phyloP scores from a whole-genome alignment of 2,797 vertebrate genomes.

The Pelobates cultripes region DNA sequence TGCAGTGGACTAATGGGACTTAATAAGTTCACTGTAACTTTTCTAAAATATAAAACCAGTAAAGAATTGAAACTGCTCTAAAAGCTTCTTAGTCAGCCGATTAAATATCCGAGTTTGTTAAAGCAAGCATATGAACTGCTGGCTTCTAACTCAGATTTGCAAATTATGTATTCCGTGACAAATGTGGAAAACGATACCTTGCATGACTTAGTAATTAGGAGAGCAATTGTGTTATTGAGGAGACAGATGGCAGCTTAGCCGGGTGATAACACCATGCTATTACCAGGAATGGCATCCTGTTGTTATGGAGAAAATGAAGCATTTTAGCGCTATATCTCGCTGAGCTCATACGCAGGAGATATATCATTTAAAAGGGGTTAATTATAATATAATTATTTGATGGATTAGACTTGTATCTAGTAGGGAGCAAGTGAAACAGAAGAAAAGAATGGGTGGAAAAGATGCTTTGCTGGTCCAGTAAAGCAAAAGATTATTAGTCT shows the following conservation, averaged over 20 bases:
- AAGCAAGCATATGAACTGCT: not conserved
- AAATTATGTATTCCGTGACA: constrained; percentile 31
- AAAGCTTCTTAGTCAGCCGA: not conserved
- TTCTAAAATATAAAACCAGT: too few relatives aligned
- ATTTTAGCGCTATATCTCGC: not conserved
- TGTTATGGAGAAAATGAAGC: constrained; percentile 54
- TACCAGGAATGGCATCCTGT: constrained; percentile 34
- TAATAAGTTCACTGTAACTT: too few relatives aligned
- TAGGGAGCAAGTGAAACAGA: not conserved
- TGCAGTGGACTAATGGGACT: too few relatives aligned
- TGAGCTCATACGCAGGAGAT: constrained; percentile 11
- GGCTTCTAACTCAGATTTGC: not conserved
- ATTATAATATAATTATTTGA: constrained; percentile 27
- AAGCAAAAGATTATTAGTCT: too few relatives aligned
- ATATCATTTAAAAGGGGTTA: constrained; percentile 18
- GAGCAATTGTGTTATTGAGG: constrained; percentile 47
- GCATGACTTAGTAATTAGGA: constrained; percentile 42
- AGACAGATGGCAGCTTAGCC: constrained; percentile 33
- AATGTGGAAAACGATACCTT: not conserved
- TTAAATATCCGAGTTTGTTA: not conserved
- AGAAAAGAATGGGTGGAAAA: not conserved
- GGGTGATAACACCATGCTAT: constrained; percentile 4
- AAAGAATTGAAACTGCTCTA: too few relatives aligned
- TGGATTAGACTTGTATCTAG: not conserved
- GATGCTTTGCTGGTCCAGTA: too few relatives aligned